phyloP scores from a whole-genome alignment of 2,797 vertebrate species.

The Sphaeramia orbicularis region DNA sequence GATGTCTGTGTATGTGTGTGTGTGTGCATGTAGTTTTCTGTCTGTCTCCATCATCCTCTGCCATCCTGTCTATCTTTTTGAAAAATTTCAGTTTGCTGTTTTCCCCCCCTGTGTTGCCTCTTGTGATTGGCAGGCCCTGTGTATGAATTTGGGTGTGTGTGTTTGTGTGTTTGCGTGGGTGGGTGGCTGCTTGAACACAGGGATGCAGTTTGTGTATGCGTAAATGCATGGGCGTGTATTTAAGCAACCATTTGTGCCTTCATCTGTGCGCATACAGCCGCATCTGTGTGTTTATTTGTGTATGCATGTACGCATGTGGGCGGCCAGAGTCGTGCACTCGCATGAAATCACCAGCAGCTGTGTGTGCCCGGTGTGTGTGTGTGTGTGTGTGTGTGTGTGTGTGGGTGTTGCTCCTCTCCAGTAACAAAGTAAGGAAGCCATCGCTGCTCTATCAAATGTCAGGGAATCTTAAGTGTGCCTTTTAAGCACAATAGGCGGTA shows the following conservation, averaged over 20 bases:
- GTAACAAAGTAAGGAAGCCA: slow-evolving; percentile 73
- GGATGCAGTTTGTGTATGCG: slow-evolving; percentile 7
- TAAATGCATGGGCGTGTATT: slow-evolving; percentile 30
- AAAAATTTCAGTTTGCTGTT: slow-evolving; percentile 54
- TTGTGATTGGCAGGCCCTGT: slow-evolving; percentile 65
- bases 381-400: too few species aligned
- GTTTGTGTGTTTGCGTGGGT: slow-evolving; percentile 47
- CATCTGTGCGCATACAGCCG: neutral
- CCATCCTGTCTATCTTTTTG: slow-evolving; percentile 51
- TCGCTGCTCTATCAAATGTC: slow-evolving; percentile 79
- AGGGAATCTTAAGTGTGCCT: slow-evolving; percentile 80
- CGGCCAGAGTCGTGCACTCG: slow-evolving; percentile 29
- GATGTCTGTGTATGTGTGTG: slow-evolving; percentile 51
- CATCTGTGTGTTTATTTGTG: neutral
- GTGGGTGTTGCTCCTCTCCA: slow-evolving; percentile 65
- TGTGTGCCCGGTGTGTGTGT: slow-evolving; percentile 43
- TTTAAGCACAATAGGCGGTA: slow-evolving; percentile 82
- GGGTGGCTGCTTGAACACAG: slow-evolving; percentile 50
- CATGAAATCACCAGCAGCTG: slow-evolving; percentile 59
- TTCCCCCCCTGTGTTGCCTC: slow-evolving; percentile 36
- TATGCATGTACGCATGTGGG: slow-evolving; percentile 37
- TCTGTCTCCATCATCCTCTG: slow-evolving; percentile 50
- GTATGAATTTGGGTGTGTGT: slow-evolving; percentile 45
- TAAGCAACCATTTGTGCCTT: slow-evolving; percentile 4
- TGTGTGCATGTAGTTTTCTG: slow-evolving; percentile 13